Conservation (phyloP, 2,797 vertebrate species). For the Spondyliosoma cantharus region DNA sequence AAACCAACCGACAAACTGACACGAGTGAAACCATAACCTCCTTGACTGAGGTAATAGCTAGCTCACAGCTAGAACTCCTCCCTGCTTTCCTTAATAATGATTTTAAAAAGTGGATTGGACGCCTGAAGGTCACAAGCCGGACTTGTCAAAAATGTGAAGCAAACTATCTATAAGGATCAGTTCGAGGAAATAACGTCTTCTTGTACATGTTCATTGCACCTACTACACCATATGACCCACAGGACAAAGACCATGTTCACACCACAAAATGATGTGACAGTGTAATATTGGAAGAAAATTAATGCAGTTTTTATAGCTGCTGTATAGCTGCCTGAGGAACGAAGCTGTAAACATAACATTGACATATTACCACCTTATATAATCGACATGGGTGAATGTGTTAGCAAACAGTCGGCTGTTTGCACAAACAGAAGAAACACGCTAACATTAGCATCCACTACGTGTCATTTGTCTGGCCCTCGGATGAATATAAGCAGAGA, state of each 20-base stretch:
- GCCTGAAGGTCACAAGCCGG: constrained; percentile 1
- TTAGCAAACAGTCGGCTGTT: not conserved
- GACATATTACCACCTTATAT: not conserved
- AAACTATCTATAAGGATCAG: not conserved
- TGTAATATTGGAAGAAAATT: not conserved
- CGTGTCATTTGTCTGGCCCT: not conserved
- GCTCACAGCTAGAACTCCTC: too few species aligned
- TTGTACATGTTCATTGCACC: not conserved
- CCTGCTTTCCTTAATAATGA: too few species aligned
- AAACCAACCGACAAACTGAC: too few species aligned
- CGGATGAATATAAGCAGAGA: not conserved
- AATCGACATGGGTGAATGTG: not conserved
- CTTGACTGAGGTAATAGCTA: too few species aligned
- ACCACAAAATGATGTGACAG: too few species aligned
- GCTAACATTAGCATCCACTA: not conserved
- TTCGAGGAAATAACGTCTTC: not conserved
- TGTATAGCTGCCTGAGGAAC: not conserved
- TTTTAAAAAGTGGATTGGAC: too few species aligned
- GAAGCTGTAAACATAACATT: not conserved
- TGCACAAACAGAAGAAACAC: not conserved
- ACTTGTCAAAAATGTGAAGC: constrained; percentile 6
- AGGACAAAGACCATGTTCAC: not conserved
- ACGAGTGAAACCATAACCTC: too few species aligned
- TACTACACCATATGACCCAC: not conserved
- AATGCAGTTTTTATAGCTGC: not conserved